These are phyloP conservation scores for Crambe crambe DNA, from an alignment of 37 sponge, comb jelly and placozoan genomes.

Conservation along the genomic window DNA sequence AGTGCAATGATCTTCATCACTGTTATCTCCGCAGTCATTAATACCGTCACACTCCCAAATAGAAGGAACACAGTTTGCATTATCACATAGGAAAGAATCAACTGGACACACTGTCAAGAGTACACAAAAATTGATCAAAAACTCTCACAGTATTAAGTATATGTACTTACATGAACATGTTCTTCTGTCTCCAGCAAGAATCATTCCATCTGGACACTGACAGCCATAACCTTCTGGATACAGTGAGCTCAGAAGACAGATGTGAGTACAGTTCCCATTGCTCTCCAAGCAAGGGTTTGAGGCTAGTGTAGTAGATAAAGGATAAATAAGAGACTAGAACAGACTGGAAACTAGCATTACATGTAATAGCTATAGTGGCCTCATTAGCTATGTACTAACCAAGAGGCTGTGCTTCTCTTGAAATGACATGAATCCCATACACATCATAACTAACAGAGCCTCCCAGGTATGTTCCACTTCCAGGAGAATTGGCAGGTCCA, in stretches of 20 bases:
- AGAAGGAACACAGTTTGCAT: slow-evolving; percentile 22
- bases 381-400: background rate
- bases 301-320: no score
- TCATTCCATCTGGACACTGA: slow-evolving; percentile 6
- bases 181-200: slow-evolving; percentile 22
- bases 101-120: slow-evolving; percentile 2
- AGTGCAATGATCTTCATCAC: slow-evolving; percentile 23
- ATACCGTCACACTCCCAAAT: slow-evolving; percentile 23
- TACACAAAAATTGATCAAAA: no score
- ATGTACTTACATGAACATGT: slow-evolving; percentile 11
- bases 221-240: background rate
- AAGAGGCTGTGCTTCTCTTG: background rate
- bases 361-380: background rate
- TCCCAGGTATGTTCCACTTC: slow-evolving; percentile 8
- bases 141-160: no score
- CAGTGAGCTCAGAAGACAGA: slow-evolving; percentile 8
- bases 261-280: slow-evolving; percentile 11
- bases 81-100: slow-evolving; percentile 7
- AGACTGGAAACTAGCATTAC: background rate
- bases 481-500: background rate
- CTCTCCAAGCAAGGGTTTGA: background rate
- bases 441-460: background rate
- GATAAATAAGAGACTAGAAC: no score
- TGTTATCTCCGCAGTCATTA: slow-evolving; percentile 38
- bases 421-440: background rate